Evolutionary conservation across 2,888 invertebrate genomes (phyloP), one percentile per base, ranked within the genome.

Genomic region (Onthophagus sagittarius): DNA sequence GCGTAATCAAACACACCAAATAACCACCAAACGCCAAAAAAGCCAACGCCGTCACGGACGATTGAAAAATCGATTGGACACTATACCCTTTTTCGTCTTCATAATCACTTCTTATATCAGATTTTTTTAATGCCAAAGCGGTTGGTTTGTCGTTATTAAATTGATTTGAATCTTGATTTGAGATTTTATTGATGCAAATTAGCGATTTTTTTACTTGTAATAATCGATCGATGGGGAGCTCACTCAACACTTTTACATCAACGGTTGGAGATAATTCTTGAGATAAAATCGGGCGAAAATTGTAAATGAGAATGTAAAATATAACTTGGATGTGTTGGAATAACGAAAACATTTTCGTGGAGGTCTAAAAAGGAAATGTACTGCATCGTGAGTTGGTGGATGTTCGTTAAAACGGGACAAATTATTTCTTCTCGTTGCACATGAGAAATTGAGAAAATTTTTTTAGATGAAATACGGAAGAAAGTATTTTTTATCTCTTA

Each of bases 1-100:
- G 91, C 31, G 94, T 91, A 71, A 94, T 90, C 69, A 95, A 85
- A 79, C 94, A 93, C 0, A 95, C 82, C 15, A 95, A 85, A 81
- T 95, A 95, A 0, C 94, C 95, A 0, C 94, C 95, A 80, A 95
- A 95, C 0, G 95, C 95, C 5, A 95, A 84, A 84, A 95, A 95
- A 0, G 95, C 92, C 71, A 95, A 84, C 0, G 93, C 90, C 0
- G 94, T 94, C 7, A 95, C 88, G 0, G 94, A 92, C 77, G 93
- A 87, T 76, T 94, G 92, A 80, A 95, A 94, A 71, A 94, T 89
- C 67, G 91, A 91, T 77, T 92, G 91, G 70, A 94, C 76, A 31
- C 89, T 87, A 64, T 87, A 80, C 9, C 79, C 71, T 53, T 80
- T 77, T 6, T 81, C 76, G 13, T 81, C 79, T 63, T 81, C 81